Evolutionary conservation across 2,113 vertebrate genomes (phyloP), one percentile per base, ranked within the genome.

Genomic region (Oncorhynchus clarkii): DNA sequence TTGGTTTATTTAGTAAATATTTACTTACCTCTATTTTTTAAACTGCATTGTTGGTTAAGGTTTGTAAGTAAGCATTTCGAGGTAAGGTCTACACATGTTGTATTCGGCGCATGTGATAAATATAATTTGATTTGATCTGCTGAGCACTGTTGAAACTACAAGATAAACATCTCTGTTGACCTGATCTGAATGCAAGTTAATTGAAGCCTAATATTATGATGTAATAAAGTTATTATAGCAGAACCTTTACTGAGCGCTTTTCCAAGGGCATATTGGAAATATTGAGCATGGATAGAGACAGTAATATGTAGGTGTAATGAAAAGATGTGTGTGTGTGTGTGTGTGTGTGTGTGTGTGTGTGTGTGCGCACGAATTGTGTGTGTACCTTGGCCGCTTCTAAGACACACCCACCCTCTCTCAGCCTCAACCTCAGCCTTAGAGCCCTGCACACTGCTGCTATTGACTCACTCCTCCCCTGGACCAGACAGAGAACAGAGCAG

Each of bases 351-450:
- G 49, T 49, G 57, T 70, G 66, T 59, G 64, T 24, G 27, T 27
- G 22, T 49, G 59, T 57, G 51, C 75, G 48, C 22, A 18, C 60
- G 13, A 20, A 24, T 65, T 60, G 34, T 54, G 29, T 65, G 72
- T 84, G 74, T 79, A 48, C 79, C 72, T 77, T 78, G 67, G 71
- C 48, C 45, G 71, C 16, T n/a, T 62, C 13, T 75, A 54, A 62
- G 83, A 84, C 90, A 91, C 88, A 39, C 90, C 90, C 86, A 87
- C 79, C 74, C 67, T n/a, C 57, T 24, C 78, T 73, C 60, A 74
- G 22, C 11, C 14, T 65, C 60, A 72, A 14, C 11, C 12, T 65
- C 79, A 82, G 60, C 77, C 60, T 2, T 45, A 83, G 74, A 80
- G 71, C 70, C 27, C 74, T 62, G 29, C 67, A 85, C 70, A 75